Evolutionary conservation across 1,140 invertebrate genomes (phyloP), one percentile per base, ranked within the genome.

Genomic region (Yoshiicerus persimilis): DNA sequence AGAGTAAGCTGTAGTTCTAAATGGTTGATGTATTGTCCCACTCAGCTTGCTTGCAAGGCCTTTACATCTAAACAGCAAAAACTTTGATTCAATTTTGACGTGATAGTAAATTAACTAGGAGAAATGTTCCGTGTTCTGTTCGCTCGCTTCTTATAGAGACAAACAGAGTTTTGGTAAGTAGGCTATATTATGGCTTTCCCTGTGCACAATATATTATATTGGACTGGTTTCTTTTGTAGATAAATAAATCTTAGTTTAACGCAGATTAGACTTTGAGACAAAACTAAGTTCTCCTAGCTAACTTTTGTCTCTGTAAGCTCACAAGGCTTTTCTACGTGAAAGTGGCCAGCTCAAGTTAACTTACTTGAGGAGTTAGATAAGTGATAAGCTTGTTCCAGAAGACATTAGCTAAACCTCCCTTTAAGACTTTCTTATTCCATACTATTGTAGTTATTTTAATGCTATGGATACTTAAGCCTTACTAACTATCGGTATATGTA

Each of bases 31-130:
- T 83, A 83, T 83, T 83, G 34, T 83, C 23, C 27, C 16, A 56
- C 36, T 47, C 23, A 80, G 11, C 27, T 32, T 47, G 32, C 38
- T 25, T 23, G 83, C 83, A 84, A 84, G 41, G 25, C 23, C 83
- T 47, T 36, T 47, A 56, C 38, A 30, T 56, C 41, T 25, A 84
- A 56, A 84, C 38, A 84, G 83, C 38, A 84, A 84, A 84, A 84
- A 84, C 83, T 84, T 84, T 84, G 83, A 84, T 84, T 84, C 83
- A 84, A 84, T 84, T 84, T 56, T 84, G 83, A 84, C 83, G 83
- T 84, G 83, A 84, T 84, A 84, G 83, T 84, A 84, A 84, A 84
- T 84, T 84, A 84, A 84, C 39, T 84, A 84, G 83, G 83, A 84
- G 83, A 84, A 84, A 84, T 84, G 83, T 56, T 84, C 83, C 38